Percentiles rank a stretch among this genome's conserved stretches.
phyloP scores from a whole-genome alignment of 2,888 invertebrate genomes.

The Diarsia brunnea region DNA sequence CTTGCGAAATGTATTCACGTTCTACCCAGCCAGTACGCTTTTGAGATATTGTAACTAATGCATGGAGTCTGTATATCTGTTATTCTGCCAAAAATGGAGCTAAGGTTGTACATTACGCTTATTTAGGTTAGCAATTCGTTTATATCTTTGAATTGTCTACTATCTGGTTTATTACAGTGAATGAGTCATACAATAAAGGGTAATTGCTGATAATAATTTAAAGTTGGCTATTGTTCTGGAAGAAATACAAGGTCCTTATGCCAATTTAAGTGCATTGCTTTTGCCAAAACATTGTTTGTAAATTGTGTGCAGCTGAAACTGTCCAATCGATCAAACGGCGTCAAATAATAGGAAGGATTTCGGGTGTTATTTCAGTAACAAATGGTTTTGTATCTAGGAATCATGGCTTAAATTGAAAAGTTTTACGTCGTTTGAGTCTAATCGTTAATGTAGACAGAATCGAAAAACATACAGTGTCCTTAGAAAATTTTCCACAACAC shows the following conservation, averaged over 20 bases:
- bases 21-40: slow-evolving; percentile 71
- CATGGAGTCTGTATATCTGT: slow-evolving; percentile 65
- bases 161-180: slow-evolving; percentile 46
- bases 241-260: slow-evolving; percentile 33
- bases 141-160: slow-evolving; percentile 52
- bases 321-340: slow-evolving; percentile 25
- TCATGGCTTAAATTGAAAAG: background rate
- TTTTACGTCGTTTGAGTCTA: background rate
- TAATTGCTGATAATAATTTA: slow-evolving; percentile 58
- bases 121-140: slow-evolving; percentile 59
- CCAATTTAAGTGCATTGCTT: slow-evolving; percentile 31
- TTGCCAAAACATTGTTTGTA: slow-evolving; percentile 37
- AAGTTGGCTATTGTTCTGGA: slow-evolving; percentile 40
- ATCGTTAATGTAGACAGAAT: background rate
- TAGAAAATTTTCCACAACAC: slow-evolving; percentile 25
- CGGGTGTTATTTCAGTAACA: slow-evolving; percentile 4
- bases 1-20: slow-evolving; percentile 90
- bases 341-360: slow-evolving; percentile 1
- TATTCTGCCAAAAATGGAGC: slow-evolving; percentile 67
- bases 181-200: slow-evolving; percentile 56
- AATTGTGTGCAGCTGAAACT: slow-evolving; percentile 21
- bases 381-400: background rate
- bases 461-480: background rate
- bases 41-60: slow-evolving; percentile 71
- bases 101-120: slow-evolving; percentile 58